phyloP scores from a whole-genome alignment of 2,888 invertebrate genomes.

The Marronus borbonicus region DNA sequence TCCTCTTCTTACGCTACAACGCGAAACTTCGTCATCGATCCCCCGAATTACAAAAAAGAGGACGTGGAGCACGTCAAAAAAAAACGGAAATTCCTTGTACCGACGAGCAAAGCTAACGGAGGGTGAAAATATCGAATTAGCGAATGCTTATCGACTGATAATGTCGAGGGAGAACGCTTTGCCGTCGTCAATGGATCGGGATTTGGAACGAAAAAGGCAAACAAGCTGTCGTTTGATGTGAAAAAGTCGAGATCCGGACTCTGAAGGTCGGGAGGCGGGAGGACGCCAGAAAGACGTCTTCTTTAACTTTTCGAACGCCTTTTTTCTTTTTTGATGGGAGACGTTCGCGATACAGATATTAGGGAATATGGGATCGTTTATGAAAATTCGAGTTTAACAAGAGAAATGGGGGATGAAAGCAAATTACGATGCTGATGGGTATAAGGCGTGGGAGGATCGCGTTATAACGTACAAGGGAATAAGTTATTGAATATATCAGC shows the following conservation, averaged over 20 bases:
- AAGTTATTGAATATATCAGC: no score
- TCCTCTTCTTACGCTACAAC: neutral
- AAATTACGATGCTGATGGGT: slow-evolving; percentile 1
- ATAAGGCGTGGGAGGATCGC: neutral
- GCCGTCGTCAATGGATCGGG: slow-evolving; percentile 10
- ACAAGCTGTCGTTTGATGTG: slow-evolving; percentile 35
- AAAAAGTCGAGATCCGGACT: slow-evolving; percentile 7
- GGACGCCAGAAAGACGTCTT: slow-evolving; percentile 17
- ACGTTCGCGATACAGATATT: slow-evolving; percentile 1
- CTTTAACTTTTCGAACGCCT: slow-evolving; percentile 20
- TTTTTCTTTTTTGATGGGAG: neutral
- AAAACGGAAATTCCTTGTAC: neutral
- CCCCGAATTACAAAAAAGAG: neutral
- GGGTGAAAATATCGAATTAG: slow-evolving; percentile 35
- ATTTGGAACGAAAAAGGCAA: slow-evolving; percentile 19
- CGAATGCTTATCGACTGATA: slow-evolving; percentile 24
- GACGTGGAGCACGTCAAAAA: neutral
- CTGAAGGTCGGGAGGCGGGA: neutral
- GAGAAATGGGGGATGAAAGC: slow-evolving; percentile 27
- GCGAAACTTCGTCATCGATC: slow-evolving; percentile 9
- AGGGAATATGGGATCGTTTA: slow-evolving; percentile 23
- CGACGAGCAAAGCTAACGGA: slow-evolving; percentile 10
- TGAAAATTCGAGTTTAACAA: slow-evolving; percentile 34
- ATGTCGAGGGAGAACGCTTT: neutral
- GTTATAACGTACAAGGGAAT: neutral